phyloP scores from a whole-genome alignment of 2,888 invertebrate species.

The Iselma pallidipennis region DNA sequence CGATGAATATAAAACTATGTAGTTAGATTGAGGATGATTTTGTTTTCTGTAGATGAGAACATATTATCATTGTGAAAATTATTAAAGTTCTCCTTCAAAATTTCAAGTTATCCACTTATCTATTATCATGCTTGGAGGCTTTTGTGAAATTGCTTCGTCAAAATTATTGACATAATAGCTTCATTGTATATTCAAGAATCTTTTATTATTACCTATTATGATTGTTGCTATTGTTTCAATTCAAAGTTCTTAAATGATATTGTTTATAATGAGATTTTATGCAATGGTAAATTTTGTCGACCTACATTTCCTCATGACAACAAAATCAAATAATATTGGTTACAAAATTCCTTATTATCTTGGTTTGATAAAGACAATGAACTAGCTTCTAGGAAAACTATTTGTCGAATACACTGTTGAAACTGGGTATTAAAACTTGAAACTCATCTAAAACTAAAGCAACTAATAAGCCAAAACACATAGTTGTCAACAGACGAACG shows the following conservation, averaged over 20 bases:
- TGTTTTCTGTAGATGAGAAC: too few relatives aligned
- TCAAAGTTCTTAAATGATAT: not conserved
- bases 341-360: too few relatives aligned
- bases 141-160: not conserved
- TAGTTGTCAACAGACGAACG: constrained; percentile 9
- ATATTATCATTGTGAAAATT: not conserved
- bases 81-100: too few relatives aligned
- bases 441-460: constrained; percentile 21
- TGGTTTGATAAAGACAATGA: constrained; percentile 10
- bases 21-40: not conserved
- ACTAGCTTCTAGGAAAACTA: constrained; percentile 20
- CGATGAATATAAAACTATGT: too few relatives aligned
- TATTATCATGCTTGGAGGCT: not conserved
- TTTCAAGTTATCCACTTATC: too few relatives aligned
- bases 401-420: constrained; percentile 19
- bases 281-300: too few relatives aligned
- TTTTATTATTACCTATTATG: too few relatives aligned
- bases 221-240: not conserved
- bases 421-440: constrained; percentile 22
- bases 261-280: too few relatives aligned
- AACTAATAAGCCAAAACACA: constrained; percentile 22
- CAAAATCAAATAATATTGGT: too few relatives aligned
- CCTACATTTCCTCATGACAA: too few relatives aligned
- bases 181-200: not conserved
- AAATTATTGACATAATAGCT: not conserved